Base-by-base conservation (phyloP, 2,113 vertebrate genomes). In the Neolamprologus caudopunctatus region DNA sequence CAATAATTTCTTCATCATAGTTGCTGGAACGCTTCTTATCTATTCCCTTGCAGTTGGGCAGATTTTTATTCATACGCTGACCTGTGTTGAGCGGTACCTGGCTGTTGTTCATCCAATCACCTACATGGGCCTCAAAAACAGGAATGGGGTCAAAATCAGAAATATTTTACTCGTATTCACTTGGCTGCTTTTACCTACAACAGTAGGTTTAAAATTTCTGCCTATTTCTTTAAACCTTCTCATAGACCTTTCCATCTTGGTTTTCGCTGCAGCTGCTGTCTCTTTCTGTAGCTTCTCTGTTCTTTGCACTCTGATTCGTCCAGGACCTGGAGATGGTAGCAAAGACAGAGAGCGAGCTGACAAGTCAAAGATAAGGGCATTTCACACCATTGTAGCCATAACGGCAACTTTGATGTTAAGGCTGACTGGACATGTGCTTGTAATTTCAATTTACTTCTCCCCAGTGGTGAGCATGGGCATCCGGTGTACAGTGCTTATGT, bases 71-170 rank as follows among this genome's bases (percentile, higher is more conserved):
- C 90, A 91, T 40, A 3, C 53, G 9, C 83, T 91, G 7, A 88
- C 83, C 51, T 91, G 87, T 13, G 66, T 50, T 17, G 88, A 90
- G 55, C 88, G 85, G 7, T 85, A 90, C 54, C 54, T 90, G 63
- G 82, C 90, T 5, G 73, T 78, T 78, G 73, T 78, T 33, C 73
- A 78, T 31, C 73, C 73, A 31, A n/a, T 78, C 73, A 51, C 47
- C 54, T 87, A 89, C 80, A 14, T 63, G 53, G 12, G 75, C 24
- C 58, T 87, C 4, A 82, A 11, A 6, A 17, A 53, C 4, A n/a
- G 3, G 3, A n/a, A 14, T 5, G 82, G 71, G 8, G 42, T 80
- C 73, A 58, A 8, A 47, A 61, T 87, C 42, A 80, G 82, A 26
- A 89, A 57, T 37, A 9, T 40, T 8, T 19, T 10, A 14, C n/a